These are phyloP conservation scores for Peromyscus leucopus DNA, from an alignment of 2,113 vertebrate genomes.

Conservation along the genomic window DNA sequence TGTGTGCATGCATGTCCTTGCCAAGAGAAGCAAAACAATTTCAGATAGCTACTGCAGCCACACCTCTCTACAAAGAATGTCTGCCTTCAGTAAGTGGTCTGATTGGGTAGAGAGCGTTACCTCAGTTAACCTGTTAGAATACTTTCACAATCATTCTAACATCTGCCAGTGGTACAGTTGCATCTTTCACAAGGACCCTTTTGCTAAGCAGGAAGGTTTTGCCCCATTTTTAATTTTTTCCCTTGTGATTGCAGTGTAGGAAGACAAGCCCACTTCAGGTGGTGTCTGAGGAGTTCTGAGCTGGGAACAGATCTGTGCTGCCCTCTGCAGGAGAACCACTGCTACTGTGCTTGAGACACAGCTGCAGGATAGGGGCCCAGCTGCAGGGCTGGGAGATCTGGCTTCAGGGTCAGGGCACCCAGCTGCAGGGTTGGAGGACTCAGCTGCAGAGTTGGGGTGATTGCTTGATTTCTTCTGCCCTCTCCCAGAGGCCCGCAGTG, in stretches of 20 bases:
- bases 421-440: not conserved
- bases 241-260: too few species aligned
- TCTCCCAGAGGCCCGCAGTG: not conserved
- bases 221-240: not conserved
- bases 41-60: not conserved
- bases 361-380: not conserved
- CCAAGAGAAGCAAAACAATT: not conserved
- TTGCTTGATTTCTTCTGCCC: not conserved
- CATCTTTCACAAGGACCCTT: not conserved
- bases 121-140: too few species aligned
- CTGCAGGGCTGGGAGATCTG: too few species aligned
- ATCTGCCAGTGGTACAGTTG: not conserved
- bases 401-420: not conserved
- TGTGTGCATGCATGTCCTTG: not conserved
- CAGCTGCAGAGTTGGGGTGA: not conserved
- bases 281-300: not conserved
- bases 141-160: too few species aligned
- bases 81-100: not conserved
- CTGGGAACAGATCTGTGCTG: not conserved
- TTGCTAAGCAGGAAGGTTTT: not conserved
- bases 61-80: not conserved
- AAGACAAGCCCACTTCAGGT: not conserved
- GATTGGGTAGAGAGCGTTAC: not conserved
- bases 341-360: not conserved
- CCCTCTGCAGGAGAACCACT: not conserved